Base-by-base conservation (phyloP, 2,113 vertebrate species). In the Lepisosteus osseus region DNA sequence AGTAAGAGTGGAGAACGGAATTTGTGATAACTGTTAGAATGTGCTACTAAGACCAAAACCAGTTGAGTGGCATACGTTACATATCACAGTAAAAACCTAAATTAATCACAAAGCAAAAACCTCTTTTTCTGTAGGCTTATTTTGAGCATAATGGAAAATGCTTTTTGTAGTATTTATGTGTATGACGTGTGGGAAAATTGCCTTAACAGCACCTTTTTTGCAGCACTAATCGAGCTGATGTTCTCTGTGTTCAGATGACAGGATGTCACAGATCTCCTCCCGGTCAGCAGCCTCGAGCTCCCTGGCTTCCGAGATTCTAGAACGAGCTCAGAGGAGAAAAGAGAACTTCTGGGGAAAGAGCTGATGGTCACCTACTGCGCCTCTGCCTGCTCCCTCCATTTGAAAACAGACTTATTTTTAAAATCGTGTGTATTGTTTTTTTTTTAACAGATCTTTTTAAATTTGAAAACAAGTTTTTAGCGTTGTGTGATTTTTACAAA, bases 231-330 rank as follows among this genome's bases (percentile, higher is more conserved):
- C 29, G 1, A 29, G 29, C 29, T 29, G 29, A 29, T 29, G 29
- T 29, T 29, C 17, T 82, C 78, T 74, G 42, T 66, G 72, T 64
- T 15, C 85, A 87, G 94, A 93, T 69, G 94, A 95, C 82, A 90
- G 85, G 71, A 78, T 95, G 78, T 95, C 95, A 56, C 89, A 94
- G 83, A 90, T 96, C 71, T 95, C 95, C 69, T 90, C 89, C 74
- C 86, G 88, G 43, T 95, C 95, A 0, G 92, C 91, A 63, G 92
- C 91, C 5, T 94, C 93, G 13, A 94, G 94, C 73, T 90, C 92
- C 0, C 84, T 82, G 55, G 95, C 95, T 0, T 92, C 92, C 76
- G 89, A 94, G 79, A 83, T 95, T 56, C 78, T 96, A 78, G 88
- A 92, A 73, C 88, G 93, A 77, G 94, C 94, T 72, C 92, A 90